Conservation (phyloP, 1,140 invertebrate genomes). For the Cotesia typhae region DNA sequence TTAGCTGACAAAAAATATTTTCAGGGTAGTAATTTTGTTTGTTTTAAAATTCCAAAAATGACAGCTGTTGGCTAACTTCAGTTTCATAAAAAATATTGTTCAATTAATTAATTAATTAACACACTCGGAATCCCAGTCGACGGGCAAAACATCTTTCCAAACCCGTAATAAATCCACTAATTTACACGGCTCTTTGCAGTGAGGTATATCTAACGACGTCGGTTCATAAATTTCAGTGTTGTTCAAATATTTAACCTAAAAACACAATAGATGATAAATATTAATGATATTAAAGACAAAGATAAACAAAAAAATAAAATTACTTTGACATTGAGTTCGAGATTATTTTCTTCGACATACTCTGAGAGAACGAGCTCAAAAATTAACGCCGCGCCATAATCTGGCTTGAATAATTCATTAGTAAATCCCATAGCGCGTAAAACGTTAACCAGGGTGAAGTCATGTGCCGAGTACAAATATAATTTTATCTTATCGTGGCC, state of each 20-base stretch:
- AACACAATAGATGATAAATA: constrained; percentile 30
- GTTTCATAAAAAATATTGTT: background rate
- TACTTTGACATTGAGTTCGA: constrained; percentile 65
- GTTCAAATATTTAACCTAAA: constrained; percentile 50
- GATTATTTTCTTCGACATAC: constrained; percentile 51
- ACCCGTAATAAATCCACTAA: constrained; percentile 15
- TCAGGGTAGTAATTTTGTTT: too few relatives aligned
- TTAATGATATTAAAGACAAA: constrained; percentile 14
- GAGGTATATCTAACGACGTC: constrained; percentile 58
- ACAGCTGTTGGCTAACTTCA: background rate
- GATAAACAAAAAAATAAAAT: constrained; percentile 12
- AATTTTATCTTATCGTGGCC: constrained; percentile 62
- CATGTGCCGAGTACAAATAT: constrained; percentile 76
- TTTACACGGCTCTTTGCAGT: constrained; percentile 63
- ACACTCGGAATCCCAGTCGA: constrained; percentile 37
- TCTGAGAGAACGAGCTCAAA: constrained; percentile 70
- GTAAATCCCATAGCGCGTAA: constrained; percentile 74
- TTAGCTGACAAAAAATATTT: too few relatives aligned
- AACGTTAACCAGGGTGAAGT: constrained; percentile 76
- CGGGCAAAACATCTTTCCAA: constrained; percentile 26
- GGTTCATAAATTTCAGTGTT: constrained; percentile 40
- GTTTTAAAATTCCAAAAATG: background rate
- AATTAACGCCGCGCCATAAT: constrained; percentile 74
- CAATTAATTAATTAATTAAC: background rate
- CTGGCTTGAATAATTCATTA: constrained; percentile 71